Base-by-base conservation (phyloP, 2,113 vertebrate species). In the Megaceryle maxima region DNA sequence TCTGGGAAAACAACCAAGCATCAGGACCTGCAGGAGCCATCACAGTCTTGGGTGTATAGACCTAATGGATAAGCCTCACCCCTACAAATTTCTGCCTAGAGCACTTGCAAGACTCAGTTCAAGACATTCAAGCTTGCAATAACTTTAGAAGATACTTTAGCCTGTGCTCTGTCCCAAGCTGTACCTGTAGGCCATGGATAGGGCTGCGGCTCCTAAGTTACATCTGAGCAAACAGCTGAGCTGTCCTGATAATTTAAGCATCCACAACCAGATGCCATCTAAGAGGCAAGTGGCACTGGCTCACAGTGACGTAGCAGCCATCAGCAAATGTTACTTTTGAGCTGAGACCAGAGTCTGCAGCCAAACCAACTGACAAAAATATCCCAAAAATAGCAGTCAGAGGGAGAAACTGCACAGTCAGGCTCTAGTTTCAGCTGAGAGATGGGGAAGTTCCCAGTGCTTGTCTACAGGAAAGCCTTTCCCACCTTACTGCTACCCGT, bases 321-420 rank as follows among this genome's bases (percentile, higher is more conserved):
- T 13, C 55, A 83, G n/a, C 59, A 93, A 50, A 80, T 41, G 55
- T 31, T 80, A 24, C 67, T 50, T 90, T 41, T 46, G 39, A 80
- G 75, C 46, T 44, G 48, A 91, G 53, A 68, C 35, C 67, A 53
- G 46, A 24, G 53, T 16, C 70, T 69, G 29, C 75, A 92, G 82
- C 82, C 90, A 94, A 88, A 83, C 16, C 70, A 68, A 29, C 39
- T 2, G 56, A 82, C 26, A 90, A 53, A 92, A 89, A 84, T 16
- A 88, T 29, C 51, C 69, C 43, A 13, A 35, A 37, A 87, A 59
- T 2, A 44, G 35, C 24, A 13, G 48, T 22, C 4, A 39, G 43
- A 72, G 17, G 29, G 43, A 91, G 46, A 72, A 84, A 81, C 60
- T 87, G 57, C 60, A 75, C 4, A 69, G 25, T 94, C 81, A 94